Evolutionary conservation across 1,140 invertebrate genomes (phyloP).

Genomic region (Scaptomyza graminum): DNA sequence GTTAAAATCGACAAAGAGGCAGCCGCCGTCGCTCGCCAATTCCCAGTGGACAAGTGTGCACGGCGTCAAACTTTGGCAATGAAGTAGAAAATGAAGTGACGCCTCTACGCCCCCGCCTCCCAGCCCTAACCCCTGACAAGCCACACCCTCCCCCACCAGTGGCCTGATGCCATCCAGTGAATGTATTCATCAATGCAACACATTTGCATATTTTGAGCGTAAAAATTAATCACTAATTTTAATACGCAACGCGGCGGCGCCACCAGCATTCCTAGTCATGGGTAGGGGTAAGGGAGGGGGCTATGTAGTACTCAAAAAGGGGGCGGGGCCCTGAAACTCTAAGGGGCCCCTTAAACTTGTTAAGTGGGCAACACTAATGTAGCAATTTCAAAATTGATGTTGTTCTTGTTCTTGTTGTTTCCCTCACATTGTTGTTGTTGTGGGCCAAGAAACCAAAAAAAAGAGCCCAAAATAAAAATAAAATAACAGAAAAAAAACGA

Average conservation of each 20-base stretch:
- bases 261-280: background rate
- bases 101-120: constrained; percentile 13
- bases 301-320: no score
- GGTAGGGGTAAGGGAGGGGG: background rate
- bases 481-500: constrained; percentile 2
- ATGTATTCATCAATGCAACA: constrained; percentile 82
- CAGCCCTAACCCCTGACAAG: background rate
- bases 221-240: constrained; percentile 84
- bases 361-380: constrained; percentile 84
- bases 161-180: constrained; percentile 33
- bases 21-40: constrained; percentile 33
- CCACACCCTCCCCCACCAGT: constrained; percentile 7
- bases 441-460: constrained; percentile 3
- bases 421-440: constrained; percentile 3
- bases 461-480: constrained; percentile 17
- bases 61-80: constrained; percentile 77
- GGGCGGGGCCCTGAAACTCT: constrained; percentile 8
- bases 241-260: constrained; percentile 65
- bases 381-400: constrained; percentile 83
- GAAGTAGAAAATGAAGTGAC: constrained; percentile 83
- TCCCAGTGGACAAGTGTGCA: constrained; percentile 64
- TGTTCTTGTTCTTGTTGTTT: constrained; percentile 15
- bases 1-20: constrained; percentile 50
- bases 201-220: constrained; percentile 82
- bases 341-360: constrained; percentile 72